Conservation (phyloP, 2,888 invertebrate species). For the Serrognathus titanus region DNA sequence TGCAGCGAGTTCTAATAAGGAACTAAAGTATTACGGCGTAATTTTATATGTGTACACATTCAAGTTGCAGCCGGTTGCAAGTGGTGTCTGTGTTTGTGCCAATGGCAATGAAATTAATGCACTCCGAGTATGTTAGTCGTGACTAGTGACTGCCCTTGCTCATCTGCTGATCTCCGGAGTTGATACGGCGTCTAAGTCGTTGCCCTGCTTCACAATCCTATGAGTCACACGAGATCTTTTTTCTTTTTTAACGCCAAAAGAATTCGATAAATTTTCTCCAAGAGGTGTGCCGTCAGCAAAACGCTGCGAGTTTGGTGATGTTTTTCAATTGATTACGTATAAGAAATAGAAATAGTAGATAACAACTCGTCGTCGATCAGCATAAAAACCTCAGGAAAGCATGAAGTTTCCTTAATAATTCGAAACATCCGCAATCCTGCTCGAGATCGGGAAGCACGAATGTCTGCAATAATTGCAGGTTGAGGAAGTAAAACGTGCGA, state of each 20-base stretch:
- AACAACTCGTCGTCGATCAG: no score
- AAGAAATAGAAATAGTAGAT: no score
- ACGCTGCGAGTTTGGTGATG: no score
- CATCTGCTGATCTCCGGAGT: slow-evolving; percentile 33
- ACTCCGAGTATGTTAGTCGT: slow-evolving; percentile 35
- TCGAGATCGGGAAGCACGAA: slow-evolving; percentile 33
- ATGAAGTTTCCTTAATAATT: slow-evolving; percentile 13
- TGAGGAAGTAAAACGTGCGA: slow-evolving; percentile 24
- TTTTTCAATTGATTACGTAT: no score
- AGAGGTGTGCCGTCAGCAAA: no score
- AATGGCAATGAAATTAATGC: slow-evolving; percentile 38
- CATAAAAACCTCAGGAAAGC: not conserved
- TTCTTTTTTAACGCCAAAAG: no score
- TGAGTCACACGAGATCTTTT: slow-evolving; percentile 23
- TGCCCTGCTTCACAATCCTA: slow-evolving; percentile 28
- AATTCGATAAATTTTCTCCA: no score
- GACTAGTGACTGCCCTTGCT: slow-evolving; percentile 36
- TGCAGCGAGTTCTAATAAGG: no score
- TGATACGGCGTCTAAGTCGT: slow-evolving; percentile 19
- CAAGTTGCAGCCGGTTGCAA: not conserved
- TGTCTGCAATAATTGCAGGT: slow-evolving; percentile 29
- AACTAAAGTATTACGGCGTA: no score
- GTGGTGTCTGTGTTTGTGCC: slow-evolving; percentile 30
- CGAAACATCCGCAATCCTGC: slow-evolving; percentile 16
- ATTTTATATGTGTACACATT: not conserved